Evolutionary conservation across 2,797 vertebrate species (phyloP), one percentile per base, ranked within the genome.

Genomic region (Steatocranus sp.): DNA sequence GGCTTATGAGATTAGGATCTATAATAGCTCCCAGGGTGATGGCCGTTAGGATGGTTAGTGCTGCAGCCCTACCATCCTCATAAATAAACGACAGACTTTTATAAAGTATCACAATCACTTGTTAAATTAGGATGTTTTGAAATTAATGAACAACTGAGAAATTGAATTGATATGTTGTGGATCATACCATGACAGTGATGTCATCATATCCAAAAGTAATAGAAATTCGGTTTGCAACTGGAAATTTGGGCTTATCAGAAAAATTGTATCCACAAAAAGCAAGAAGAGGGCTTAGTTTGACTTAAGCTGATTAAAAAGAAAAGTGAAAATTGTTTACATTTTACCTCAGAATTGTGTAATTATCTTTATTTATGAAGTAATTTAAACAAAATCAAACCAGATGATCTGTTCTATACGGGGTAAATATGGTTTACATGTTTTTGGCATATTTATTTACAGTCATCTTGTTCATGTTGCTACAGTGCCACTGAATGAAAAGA

Each of bases 1-100:
- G 78, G 87, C 88, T 92, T 87, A 89, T 76, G 68, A 82, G 82
- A 87, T 91, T 83, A 86, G 76, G 79, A 92, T 70, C 23, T 56
- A 78, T 81, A 86, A 86, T 56, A 76, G 70, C 75, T 86, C 58
- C 17, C 48, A 74, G 79, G 6, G 36, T 3, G 15, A 58, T 48
- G 68, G 5, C 50, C 25, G 36, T 53, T 32, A 79, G 51, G 76
- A 78, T 66, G 8, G 23, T 66, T 79, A 27, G 15, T 76, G 14
- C 74, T 54, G 50, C 56, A 38, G 41, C 41, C 15, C 25, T 48
- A 30, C 41, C 1, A 5, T 73, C 11, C 41, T 48, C 25, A 73
- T 27, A 30, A 27, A 73, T 27, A 8, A 27, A 30, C 0, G 0
- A 73, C 23, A 48, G 15, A 48, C 25, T 27, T 48, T n/a, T 17